Conservation (phyloP, 2,797 vertebrate genomes). For the Fringilla coelebs region DNA sequence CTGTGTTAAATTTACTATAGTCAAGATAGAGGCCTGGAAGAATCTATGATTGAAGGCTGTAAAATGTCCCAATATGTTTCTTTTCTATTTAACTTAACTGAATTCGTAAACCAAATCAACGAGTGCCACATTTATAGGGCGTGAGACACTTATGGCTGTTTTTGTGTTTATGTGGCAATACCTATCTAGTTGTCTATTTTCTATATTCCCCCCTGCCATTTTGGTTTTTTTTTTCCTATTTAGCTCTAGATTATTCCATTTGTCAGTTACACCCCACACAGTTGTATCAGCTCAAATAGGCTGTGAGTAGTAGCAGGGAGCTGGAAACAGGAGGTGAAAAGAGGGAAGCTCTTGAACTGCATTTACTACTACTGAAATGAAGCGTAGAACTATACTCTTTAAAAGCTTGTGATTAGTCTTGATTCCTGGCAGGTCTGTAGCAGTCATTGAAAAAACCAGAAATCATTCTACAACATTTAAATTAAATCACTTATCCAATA, state of each 20-base stretch:
- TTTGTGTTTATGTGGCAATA: not conserved
- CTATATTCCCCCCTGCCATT: accelerated
- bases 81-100: not conserved
- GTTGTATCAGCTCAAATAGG: not conserved
- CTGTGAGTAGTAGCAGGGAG: not conserved
- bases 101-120: not conserved
- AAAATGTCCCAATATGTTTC: not conserved
- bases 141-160: not conserved
- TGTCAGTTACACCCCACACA: not conserved
- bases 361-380: not conserved
- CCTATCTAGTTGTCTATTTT: not conserved
- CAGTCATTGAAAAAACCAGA: not conserved
- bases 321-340: not conserved
- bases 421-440: not conserved
- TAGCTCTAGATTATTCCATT: not conserved
- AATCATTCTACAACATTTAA: conserved; percentile 7
- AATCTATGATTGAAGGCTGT: not conserved
- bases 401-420: not conserved
- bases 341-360: not conserved
- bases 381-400: not conserved
- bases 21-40: not conserved
- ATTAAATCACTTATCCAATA: not conserved
- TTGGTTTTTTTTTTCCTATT: not conserved
- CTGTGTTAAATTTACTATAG: not conserved
- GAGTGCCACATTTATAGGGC: not conserved